Evolutionary conservation across 2,113 vertebrate genomes (phyloP), one percentile per base, ranked within the genome.

Genomic region (Camelus dromedarius): DNA sequence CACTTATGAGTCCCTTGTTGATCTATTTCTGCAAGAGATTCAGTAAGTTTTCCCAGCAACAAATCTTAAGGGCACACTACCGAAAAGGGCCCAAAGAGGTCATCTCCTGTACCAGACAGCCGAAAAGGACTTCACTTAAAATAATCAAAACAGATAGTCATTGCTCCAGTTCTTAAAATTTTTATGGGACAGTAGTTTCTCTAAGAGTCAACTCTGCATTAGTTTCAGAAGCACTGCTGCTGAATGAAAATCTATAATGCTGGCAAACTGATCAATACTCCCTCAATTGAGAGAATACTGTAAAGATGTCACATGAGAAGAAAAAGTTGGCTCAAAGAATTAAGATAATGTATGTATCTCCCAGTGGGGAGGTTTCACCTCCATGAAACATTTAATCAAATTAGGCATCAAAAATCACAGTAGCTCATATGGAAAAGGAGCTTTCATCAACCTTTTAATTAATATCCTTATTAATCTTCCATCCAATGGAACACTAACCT

Each of bases 161-260:
- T 70, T 76, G 84, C 92, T 90, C 30, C 38, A 67, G 90, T 86
- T 96, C 96, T 97, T 90, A 87, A 97, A 93, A 89, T n/a, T 89
- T 96, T 97, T 84, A 96, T 93, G 64, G 93, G 64, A 95, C 60
- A 93, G 79, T 64, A 79, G 16, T 92, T 93, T 96, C 86, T 96
- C 80, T 90, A 80, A 87, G 81, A 96, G 72, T 89, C 80, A 96
- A 42, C 67, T 90, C 42, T 32, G 11, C 62, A 32, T 14, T 70
- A 35, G 54, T 96, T 96, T 93, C 67, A 83, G 67, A 67, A 92
- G 83, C 79, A 56, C 87, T 82, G 81, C 20, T 89, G 89, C 90
- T 97, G 94, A 97, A 97, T 95, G 94, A 96, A 96, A 96, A 98
- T 96, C 96, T 87, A 92, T 93, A 88, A 91, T 8, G 58, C 80